These are phyloP conservation scores for Pseudomyrmex cubaensis DNA, from an alignment of 1,140 invertebrate species.

Conservation along the genomic window DNA sequence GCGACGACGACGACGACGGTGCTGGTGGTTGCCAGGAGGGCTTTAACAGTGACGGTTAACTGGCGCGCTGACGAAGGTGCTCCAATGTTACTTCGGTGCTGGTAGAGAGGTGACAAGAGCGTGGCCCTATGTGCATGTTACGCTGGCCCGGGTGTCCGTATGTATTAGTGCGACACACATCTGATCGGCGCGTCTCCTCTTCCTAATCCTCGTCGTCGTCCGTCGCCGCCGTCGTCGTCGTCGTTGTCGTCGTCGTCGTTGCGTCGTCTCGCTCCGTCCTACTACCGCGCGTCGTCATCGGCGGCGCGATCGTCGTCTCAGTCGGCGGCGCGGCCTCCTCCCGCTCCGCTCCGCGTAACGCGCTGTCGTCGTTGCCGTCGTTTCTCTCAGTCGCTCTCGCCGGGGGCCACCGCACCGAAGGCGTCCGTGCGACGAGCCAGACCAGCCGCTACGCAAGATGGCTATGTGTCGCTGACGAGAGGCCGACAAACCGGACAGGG, in stretches of 20 bases:
- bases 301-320: constrained; percentile 24
- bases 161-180: constrained; percentile 65
- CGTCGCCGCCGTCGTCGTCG: constrained; percentile 30
- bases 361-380: constrained; percentile 29
- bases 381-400: constrained; percentile 64
- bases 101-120: background rate
- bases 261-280: constrained; percentile 40
- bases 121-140: background rate
- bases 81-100: constrained; percentile 62
- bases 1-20: constrained; percentile 27
- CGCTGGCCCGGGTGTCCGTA: constrained; percentile 22
- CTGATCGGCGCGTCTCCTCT: constrained; percentile 56
- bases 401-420: constrained; percentile 73
- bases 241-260: constrained; percentile 29
- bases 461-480: constrained; percentile 77
- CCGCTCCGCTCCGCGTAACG: constrained; percentile 39
- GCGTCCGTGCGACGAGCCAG: constrained; percentile 71
- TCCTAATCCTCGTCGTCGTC: constrained; percentile 9
- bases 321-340: constrained; percentile 13
- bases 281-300: constrained; percentile 16
- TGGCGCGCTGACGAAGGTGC: constrained; percentile 52
- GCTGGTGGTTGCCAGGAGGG: background rate
- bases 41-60: constrained; percentile 37
- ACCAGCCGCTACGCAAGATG: constrained; percentile 77
- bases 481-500: constrained; percentile 70